phyloP scores from a whole-genome alignment of 2,888 invertebrate species.

The Mythimna loreyi region DNA sequence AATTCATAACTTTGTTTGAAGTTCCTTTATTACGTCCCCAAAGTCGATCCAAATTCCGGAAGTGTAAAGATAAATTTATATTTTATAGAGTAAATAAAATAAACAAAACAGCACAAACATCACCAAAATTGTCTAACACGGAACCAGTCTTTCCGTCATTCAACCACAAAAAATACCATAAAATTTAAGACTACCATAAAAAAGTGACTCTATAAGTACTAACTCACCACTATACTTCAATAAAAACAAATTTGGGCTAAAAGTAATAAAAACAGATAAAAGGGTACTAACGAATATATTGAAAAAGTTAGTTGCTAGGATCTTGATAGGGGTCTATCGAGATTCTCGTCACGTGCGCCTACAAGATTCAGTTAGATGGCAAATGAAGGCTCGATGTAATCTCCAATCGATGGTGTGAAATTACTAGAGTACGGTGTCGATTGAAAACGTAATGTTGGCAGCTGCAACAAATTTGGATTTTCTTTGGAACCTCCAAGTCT shows the following conservation, averaged over 20 bases:
- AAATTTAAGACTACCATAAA: constrained; percentile 79
- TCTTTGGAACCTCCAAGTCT: constrained; percentile 1
- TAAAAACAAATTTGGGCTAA: constrained; percentile 72
- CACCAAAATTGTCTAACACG: constrained; percentile 65
- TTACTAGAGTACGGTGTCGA: constrained; percentile 45
- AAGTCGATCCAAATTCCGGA: neutral
- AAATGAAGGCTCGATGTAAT: constrained; percentile 66
- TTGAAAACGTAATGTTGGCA: constrained; percentile 56
- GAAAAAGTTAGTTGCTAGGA: constrained; percentile 64
- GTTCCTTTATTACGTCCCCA: too few relatives aligned
- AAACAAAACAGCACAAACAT: constrained; percentile 42
- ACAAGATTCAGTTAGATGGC: constrained; percentile 66
- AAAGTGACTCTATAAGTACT: constrained; percentile 75
- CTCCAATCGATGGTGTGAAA: constrained; percentile 62
- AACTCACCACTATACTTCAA: constrained; percentile 68
- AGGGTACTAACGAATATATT: constrained; percentile 65
- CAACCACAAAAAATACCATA: constrained; percentile 73
- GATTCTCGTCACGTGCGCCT: constrained; percentile 68
- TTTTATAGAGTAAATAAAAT: constrained; percentile 42
- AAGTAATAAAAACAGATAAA: constrained; percentile 71
- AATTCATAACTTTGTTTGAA: too few relatives aligned
- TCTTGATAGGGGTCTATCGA: constrained; percentile 28
- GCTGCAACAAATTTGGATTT: constrained; percentile 39
- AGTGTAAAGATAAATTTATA: constrained; percentile 9
- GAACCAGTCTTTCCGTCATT: constrained; percentile 67